Conservation (phyloP, 2,797 vertebrate genomes). For the Meda fulgida region DNA sequence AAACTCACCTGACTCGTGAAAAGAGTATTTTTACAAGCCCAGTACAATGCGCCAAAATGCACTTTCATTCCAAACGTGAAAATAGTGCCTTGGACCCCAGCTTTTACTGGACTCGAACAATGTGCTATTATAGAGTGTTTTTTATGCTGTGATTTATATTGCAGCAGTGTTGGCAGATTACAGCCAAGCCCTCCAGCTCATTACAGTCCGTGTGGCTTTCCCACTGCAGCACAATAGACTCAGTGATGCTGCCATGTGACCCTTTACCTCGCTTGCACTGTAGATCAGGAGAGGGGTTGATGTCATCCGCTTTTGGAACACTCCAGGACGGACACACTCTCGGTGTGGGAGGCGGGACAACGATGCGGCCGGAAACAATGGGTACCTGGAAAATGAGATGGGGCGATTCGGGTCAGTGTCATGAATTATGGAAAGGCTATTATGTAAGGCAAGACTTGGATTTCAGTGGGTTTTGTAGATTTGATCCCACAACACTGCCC, state of each 20-base stretch:
- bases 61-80: constrained; percentile 72
- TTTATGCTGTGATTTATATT: constrained; percentile 74
- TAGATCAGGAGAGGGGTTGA: constrained; percentile 73
- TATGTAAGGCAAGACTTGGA: constrained; percentile 73
- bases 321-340: constrained; percentile 71
- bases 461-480: constrained; percentile 70
- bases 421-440: constrained; percentile 70
- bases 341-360: constrained; percentile 74
- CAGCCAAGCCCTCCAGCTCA: constrained; percentile 69
- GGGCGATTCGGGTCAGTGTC: constrained; percentile 74
- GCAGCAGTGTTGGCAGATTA: constrained; percentile 73
- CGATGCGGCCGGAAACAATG: constrained; percentile 74
- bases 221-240: constrained; percentile 76
- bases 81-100: constrained; percentile 69
- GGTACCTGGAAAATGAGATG: constrained; percentile 73
- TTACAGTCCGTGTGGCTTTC: constrained; percentile 74
- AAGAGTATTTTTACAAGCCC: constrained; percentile 72
- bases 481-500: constrained; percentile 70
- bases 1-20: constrained; percentile 78
- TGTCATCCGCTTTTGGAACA: constrained; percentile 76
- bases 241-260: constrained; percentile 72
- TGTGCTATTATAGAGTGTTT: constrained; percentile 78
- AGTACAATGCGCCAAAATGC: constrained; percentile 69
- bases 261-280: constrained; percentile 76
- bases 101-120: constrained; percentile 77